Conservation (phyloP, 2,888 invertebrate species). For the Harpalus rufipes region DNA sequence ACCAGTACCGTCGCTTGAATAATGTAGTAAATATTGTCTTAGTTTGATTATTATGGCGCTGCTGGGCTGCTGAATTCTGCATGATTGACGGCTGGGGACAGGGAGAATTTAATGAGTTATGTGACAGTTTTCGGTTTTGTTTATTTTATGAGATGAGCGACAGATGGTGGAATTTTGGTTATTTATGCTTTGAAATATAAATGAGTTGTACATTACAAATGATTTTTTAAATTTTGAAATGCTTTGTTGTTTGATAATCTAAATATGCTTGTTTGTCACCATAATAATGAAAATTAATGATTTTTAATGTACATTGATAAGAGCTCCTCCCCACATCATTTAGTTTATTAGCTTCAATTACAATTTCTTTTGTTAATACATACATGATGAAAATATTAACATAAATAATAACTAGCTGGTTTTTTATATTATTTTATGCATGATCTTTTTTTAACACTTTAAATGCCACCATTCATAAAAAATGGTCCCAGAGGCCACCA, state of each 20-base stretch:
- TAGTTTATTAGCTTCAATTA: too few relatives aligned
- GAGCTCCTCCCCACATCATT: too few relatives aligned
- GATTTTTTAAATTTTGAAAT: neutral
- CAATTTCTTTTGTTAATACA: too few relatives aligned
- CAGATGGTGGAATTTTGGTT: slow-evolving; percentile 4
- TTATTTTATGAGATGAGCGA: slow-evolving; percentile 28
- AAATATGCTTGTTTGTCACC: neutral
- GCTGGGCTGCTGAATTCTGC: slow-evolving; percentile 8
- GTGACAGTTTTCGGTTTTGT: slow-evolving; percentile 26
- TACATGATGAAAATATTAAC: too few relatives aligned
- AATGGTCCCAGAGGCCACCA: too few relatives aligned
- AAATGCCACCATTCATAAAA: too few relatives aligned
- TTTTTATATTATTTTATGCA: too few relatives aligned
- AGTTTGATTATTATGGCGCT: slow-evolving; percentile 43
- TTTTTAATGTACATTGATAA: neutral
- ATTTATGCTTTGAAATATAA: neutral
- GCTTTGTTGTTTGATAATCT: neutral
- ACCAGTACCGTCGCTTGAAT: neutral
- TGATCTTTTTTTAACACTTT: too few relatives aligned
- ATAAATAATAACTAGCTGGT: too few relatives aligned
- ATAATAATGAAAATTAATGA: neutral
- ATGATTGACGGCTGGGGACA: slow-evolving; percentile 22
- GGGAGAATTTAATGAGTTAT: slow-evolving; percentile 11
- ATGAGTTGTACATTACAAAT: neutral
- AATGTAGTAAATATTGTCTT: slow-evolving; percentile 15